Percentiles rank a stretch among this genome's conserved stretches.
phyloP scores from a whole-genome alignment of 2,797 vertebrate species.

The Amblyraja radiata region DNA sequence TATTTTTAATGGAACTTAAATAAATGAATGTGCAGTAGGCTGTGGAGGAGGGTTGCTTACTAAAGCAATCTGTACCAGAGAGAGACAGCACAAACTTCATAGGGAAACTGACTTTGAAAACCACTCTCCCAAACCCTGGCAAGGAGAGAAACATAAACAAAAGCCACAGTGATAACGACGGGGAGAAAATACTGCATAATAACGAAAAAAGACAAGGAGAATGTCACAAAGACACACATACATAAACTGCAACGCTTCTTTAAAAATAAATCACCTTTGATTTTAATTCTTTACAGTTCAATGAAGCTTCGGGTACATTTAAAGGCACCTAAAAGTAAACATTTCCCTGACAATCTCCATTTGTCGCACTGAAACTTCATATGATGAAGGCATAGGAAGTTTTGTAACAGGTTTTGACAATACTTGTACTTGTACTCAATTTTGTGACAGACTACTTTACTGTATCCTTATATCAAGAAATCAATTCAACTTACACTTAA shows the following conservation, averaged over 20 bases:
- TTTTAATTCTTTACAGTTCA: background rate
- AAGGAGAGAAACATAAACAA: conserved; percentile 28
- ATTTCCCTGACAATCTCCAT: background rate
- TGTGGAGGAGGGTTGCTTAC: conserved; percentile 18
- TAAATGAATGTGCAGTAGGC: background rate
- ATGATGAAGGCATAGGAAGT: background rate
- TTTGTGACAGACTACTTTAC: background rate
- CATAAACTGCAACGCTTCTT: background rate
- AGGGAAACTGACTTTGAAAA: conserved; percentile 9
- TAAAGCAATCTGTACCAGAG: conserved; percentile 32
- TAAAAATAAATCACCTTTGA: background rate
- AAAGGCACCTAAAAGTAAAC: background rate
- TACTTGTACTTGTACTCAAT: background rate
- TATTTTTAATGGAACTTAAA: background rate
- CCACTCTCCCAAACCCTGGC: background rate
- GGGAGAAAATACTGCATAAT: background rate
- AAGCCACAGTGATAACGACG: conserved; percentile 7
- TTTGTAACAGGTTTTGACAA: background rate
- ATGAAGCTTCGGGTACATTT: background rate
- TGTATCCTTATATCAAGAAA: background rate
- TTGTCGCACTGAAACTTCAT: background rate
- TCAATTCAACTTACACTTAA: background rate
- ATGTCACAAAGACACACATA: background rate
- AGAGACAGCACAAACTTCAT: conserved; percentile 24
- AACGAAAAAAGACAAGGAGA: background rate